Conservation (phyloP, 2,113 vertebrate species). For the Abramis brama region DNA sequence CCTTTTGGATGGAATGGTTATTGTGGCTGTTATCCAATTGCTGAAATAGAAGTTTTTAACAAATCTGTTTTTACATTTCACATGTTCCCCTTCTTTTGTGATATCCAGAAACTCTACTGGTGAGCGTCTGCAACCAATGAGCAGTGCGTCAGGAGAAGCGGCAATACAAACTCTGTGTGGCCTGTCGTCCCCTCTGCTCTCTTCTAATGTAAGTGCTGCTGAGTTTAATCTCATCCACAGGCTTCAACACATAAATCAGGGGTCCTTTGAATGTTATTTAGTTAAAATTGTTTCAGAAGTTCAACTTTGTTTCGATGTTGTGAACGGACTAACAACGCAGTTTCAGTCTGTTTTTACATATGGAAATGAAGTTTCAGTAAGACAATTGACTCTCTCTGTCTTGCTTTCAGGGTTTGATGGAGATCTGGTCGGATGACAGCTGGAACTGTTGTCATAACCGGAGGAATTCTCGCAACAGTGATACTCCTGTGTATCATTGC, state of each 20-base stretch:
- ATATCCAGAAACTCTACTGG: conserved; percentile 13
- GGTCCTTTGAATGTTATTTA: not conserved
- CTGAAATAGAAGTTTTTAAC: not conserved
- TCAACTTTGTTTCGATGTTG: not conserved
- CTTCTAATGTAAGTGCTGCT: conserved; percentile 65
- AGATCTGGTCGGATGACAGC: conserved; percentile 97
- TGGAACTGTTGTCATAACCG: conserved; percentile 96
- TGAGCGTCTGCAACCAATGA: conserved; percentile 30
- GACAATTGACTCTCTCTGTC: not conserved
- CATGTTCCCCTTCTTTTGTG: not conserved
- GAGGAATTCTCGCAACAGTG: conserved; percentile 94
- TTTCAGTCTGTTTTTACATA: conserved; percentile 1
- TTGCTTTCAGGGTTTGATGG: conserved; percentile 88
- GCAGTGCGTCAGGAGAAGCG: conserved; percentile 8
- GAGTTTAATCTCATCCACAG: not conserved
- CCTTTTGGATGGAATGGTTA: conserved; percentile 3
- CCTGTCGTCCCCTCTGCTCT: conserved; percentile 57
- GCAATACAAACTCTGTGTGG: conserved; percentile 39
- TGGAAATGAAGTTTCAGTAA: conserved; percentile 2
- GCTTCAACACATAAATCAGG: not conserved
- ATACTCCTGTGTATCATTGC: conserved; percentile 96
- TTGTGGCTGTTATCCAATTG: not conserved
- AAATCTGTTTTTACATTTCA: not conserved
- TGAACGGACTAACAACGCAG: not conserved
- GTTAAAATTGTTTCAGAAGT: not conserved